Evolutionary conservation across 2,113 vertebrate genomes (phyloP).

Genomic region (Heteronetta atricapilla): DNA sequence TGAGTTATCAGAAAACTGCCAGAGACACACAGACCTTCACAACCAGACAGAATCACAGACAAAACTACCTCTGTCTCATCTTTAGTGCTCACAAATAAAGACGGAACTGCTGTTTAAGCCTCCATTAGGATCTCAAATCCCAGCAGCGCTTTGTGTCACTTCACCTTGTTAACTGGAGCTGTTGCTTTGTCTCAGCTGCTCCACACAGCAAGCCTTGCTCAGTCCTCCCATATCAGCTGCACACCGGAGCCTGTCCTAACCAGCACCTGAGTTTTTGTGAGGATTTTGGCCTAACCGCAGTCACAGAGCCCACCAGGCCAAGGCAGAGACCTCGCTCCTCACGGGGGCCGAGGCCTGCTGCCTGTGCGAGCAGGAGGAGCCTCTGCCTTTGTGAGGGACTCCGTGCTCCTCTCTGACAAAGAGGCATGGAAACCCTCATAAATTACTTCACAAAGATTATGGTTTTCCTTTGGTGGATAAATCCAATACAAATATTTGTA

Average conservation of each 20-base stretch:
- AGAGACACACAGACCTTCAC: not conserved
- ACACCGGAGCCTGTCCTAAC: not conserved
- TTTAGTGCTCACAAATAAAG: not conserved
- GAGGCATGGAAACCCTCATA: not conserved
- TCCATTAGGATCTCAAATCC: not conserved
- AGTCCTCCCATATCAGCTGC: accelerated
- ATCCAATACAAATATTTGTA: not conserved
- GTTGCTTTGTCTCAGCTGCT: not conserved
- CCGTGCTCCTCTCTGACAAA: not conserved
- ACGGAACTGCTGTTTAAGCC: not conserved
- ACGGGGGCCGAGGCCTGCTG: not conserved
- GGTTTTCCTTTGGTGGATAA: not conserved
- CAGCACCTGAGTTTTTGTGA: not conserved
- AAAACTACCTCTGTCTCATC: not conserved
- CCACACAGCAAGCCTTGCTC: accelerated
- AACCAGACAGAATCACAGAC: not conserved
- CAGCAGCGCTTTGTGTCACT: not conserved
- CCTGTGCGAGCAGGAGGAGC: not conserved
- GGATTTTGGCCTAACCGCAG: not conserved
- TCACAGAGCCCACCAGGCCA: not conserved
- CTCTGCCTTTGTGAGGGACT: not conserved
- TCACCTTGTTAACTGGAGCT: too few species aligned
- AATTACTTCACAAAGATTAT: not conserved
- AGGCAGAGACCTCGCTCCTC: not conserved
- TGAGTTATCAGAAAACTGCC: not conserved